Evolutionary conservation across 1,140 invertebrate species (phyloP).

Genomic region (Oscheius sp.): DNA sequence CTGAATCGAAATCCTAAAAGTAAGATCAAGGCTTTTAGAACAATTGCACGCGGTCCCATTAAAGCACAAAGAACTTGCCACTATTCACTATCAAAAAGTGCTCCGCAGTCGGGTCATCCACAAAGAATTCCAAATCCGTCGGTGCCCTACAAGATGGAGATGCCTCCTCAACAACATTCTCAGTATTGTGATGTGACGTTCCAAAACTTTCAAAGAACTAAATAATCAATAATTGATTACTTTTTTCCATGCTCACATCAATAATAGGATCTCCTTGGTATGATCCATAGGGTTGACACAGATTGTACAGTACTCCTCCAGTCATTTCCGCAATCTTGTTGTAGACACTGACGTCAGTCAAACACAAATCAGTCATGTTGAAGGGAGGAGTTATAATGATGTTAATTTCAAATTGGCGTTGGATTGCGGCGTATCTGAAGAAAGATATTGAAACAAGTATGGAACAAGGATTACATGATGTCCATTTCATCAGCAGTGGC

Average conservation of each 20-base stretch:
- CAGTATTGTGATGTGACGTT: background rate
- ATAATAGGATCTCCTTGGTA: background rate
- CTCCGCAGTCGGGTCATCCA: background rate
- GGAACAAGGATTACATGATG: background rate
- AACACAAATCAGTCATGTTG: background rate
- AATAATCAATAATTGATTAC: too few species aligned
- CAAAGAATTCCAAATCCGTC: background rate
- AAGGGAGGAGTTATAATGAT: background rate
- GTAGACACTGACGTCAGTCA: background rate
- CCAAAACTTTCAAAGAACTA: background rate
- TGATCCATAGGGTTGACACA: background rate
- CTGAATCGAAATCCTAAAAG: too few species aligned
- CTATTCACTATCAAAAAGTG: background rate
- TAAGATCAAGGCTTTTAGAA: too few species aligned
- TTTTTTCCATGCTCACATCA: too few species aligned
- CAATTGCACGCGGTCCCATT: too few species aligned
- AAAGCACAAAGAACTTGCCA: background rate
- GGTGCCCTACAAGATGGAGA: background rate
- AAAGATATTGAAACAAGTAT: background rate
- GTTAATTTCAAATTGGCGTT: background rate
- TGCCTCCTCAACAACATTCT: background rate
- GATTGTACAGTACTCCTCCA: conserved; percentile 3
- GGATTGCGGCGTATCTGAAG: background rate
- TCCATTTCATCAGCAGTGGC: background rate
- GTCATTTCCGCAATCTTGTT: background rate